phyloP scores from a whole-genome alignment of 1,140 invertebrate species.

The Drosophila azteca region DNA sequence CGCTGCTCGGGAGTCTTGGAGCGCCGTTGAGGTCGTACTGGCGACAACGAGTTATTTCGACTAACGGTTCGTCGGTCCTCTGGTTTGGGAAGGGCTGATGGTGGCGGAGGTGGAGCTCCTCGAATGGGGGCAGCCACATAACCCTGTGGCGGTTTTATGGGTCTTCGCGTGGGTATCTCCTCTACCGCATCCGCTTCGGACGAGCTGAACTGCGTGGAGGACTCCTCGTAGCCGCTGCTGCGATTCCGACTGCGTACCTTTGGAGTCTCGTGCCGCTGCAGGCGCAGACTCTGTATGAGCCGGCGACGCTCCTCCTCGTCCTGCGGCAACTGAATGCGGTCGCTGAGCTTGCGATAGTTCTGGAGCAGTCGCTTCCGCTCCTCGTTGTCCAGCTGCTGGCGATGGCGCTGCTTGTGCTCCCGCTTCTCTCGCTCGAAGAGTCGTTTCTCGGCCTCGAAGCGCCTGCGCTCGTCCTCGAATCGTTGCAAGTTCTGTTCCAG shows the following conservation, averaged over 20 bases:
- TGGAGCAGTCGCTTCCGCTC: constrained; percentile 74
- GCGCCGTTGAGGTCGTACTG: constrained; percentile 70
- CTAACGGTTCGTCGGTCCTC: constrained; percentile 53
- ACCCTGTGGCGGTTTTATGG: constrained; percentile 5
- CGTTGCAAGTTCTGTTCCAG: constrained; percentile 76
- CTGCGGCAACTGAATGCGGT: constrained; percentile 74
- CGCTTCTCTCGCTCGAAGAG: constrained; percentile 79
- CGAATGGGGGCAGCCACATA: constrained; percentile 66
- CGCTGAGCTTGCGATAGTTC: constrained; percentile 80
- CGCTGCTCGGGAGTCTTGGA: constrained; percentile 76
- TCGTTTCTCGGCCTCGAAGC: constrained; percentile 79
- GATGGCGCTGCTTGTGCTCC: constrained; percentile 77
- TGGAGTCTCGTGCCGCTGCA: constrained; percentile 67
- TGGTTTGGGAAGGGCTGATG: constrained; percentile 6
- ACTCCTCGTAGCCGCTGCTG: constrained; percentile 77
- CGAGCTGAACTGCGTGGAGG: constrained; percentile 79
- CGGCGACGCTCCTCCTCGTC: constrained; percentile 75
- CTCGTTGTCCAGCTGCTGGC: constrained; percentile 75
- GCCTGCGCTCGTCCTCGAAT: constrained; percentile 80
- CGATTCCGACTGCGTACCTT: constrained; percentile 51
- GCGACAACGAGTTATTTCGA: constrained; percentile 67
- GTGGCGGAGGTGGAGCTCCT: constrained; percentile 57
- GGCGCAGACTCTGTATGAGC: constrained; percentile 70
- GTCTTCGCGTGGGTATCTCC: constrained; percentile 20
- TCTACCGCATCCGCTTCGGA: constrained; percentile 73